Base-by-base conservation (phyloP, 2,113 vertebrate genomes). In the Leiothrix lutea region DNA sequence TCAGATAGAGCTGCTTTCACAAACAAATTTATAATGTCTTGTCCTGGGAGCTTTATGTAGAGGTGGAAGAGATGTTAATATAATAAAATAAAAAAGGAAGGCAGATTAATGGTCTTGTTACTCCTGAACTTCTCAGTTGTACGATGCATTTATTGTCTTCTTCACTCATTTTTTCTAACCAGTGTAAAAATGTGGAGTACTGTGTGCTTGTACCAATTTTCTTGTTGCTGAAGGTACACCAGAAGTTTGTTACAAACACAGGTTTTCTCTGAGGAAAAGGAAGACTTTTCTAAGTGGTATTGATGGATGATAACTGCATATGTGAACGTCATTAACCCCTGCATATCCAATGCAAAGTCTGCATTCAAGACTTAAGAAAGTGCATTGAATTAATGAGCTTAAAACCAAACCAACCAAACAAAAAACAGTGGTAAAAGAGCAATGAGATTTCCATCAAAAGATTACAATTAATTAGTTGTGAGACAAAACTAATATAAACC, bases 11-110 rank as follows among this genome's bases (percentile, higher is more conserved):
- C 51, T 77, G 31, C 54, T 78, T 95, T 78, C 72, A 77, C 58
- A 96, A 95, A 92, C 21, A 45, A 88, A 80, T 83, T 95, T 91
- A 79, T 95, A 86, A 86, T 94, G 74, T 86, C 60, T 83, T 92
- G 40, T 89, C 61, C 21, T 77, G 48, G 23, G 69, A 94, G 58
- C 92, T 91, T 83, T 86, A 88, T 69, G 40, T 24, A 73, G 90
- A 92, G 67, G 94, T 92, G 72, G 73, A 47, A 80, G 88, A 93
- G 65, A 94, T 91, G 50, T 73, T 95, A 85, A 92, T 84, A 23
- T 83, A 95, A 92, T 90, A 85, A 96, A 96, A 97, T 89, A 95
- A 90, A 92, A 77, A 66, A 82, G 19, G 40, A 86, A 93, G 84
- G 29, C 56, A 91, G 54, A 90, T 79, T 90, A 94, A 95, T 96